Base-by-base conservation (phyloP, 2,113 vertebrate genomes). In the Mellivora capensis region DNA sequence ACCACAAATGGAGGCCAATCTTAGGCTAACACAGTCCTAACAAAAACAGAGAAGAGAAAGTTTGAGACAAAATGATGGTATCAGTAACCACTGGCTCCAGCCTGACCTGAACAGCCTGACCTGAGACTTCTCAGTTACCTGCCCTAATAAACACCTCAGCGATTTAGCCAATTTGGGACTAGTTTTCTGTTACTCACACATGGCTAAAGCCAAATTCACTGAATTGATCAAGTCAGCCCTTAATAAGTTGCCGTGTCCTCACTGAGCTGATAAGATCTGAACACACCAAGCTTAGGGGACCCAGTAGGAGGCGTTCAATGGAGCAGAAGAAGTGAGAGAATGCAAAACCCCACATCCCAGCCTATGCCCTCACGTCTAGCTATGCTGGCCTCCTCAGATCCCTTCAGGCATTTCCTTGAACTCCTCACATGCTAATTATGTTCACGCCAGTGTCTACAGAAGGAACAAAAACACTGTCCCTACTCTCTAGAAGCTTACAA, bases 141-240 rank as follows among this genome's bases (percentile, higher is more conserved):
- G 4, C 89, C 31, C 77, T 64, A 29, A 96, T 74, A 96, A 96
- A 86, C 4, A 8, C 54, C 23, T 89, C n/a, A 67, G 27, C 96
- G 87, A 89, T 95, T 89, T 47, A 90, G 54, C 15, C 49, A 76
- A 3, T 49, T 79, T n/a, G n/a, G 81, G 61, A 25, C 42, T 20
- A 21, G 72, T 39, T 87, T 94, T 91, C 80, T 79, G 93, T 96
- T 80, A 87, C 91, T 37, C 57, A 83, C 47, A 74, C 67, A 57
- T 59, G 44, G 62, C 80, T 90, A 80, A 96, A 71, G 61, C 82
- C 90, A 96, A 93, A 86, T 29, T 91, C 69, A 90, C 17, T 93
- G 64, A 95, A 62, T 2, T 42, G 21, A 81, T 79, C 81, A 91
- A 90, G 25, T 54, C 21, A 72, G 59, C 20, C 81, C 67, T 93